A percentile compares a stretch with the other conserved stretches of the same genome.
These are phyloP conservation scores for Catostomus latipinnis DNA, from an alignment of 2,797 vertebrate species.

Conservation along the genomic window DNA sequence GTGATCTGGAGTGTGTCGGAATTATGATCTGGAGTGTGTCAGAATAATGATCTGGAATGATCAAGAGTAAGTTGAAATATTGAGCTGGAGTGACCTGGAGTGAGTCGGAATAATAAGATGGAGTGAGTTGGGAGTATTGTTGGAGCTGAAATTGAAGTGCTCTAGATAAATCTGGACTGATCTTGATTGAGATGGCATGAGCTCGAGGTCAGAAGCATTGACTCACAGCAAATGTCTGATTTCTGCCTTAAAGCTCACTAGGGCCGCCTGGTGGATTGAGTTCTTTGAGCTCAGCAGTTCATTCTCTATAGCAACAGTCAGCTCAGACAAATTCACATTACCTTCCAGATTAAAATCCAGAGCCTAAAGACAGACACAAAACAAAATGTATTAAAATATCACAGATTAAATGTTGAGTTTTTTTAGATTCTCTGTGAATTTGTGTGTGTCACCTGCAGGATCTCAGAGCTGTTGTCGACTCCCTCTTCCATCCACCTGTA, in stretches of 20 bases:
- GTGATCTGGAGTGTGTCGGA: no score
- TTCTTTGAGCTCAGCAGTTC: slow-evolving; percentile 92
- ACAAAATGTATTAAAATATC: background rate
- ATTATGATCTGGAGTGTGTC: no score
- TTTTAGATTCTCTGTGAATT: background rate
- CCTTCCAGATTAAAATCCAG: slow-evolving; percentile 90
- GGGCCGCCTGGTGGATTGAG: slow-evolving; percentile 87
- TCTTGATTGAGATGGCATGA: background rate
- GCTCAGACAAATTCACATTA: slow-evolving; percentile 88
- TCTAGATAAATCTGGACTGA: background rate
- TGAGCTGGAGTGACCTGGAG: no score
- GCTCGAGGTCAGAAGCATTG: background rate
- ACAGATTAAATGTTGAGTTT: background rate
- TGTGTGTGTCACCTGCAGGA: slow-evolving; percentile 83
- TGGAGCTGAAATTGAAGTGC: background rate
- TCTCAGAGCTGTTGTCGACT: slow-evolving; percentile 89
- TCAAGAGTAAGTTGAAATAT: no score
- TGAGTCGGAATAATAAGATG: background rate
- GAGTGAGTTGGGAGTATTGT: no score
- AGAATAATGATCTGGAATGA: no score
- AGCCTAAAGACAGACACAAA: slow-evolving; percentile 75
- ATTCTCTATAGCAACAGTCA: slow-evolving; percentile 90
- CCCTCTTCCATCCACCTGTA: slow-evolving; percentile 95
- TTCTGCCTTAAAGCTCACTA: slow-evolving; percentile 93
- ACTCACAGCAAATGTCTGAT: slow-evolving; percentile 93